A percentile compares a stretch with the other conserved stretches of the same genome.
Conservation (phyloP, 2,113 vertebrate species). For the Gambusia affinis region DNA sequence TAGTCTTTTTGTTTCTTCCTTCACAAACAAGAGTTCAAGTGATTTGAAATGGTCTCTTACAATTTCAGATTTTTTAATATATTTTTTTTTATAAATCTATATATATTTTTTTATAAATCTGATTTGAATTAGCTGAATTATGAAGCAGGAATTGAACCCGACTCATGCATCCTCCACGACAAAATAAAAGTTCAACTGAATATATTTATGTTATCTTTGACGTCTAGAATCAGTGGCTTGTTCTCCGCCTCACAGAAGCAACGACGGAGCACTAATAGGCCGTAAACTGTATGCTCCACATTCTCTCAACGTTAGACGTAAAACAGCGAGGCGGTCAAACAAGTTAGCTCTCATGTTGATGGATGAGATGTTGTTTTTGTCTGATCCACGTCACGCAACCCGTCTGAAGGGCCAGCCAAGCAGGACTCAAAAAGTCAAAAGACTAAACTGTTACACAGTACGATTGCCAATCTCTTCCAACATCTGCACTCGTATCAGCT, state of each 20-base stretch:
- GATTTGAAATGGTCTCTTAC: not conserved
- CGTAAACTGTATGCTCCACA: not conserved
- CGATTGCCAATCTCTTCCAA: constrained; percentile 50
- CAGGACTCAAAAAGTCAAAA: constrained; percentile 43
- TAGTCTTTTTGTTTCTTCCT: no score
- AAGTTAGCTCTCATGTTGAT: constrained; percentile 41
- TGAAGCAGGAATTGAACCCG: not conserved
- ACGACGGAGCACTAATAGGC: not conserved
- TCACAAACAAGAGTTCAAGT: not conserved
- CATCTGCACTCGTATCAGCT: constrained; percentile 34
- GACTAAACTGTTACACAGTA: constrained; percentile 39
- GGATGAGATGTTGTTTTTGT: constrained; percentile 65
- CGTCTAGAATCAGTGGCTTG: not conserved
- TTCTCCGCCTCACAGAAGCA: not conserved
- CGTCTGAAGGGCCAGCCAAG: constrained; percentile 52
- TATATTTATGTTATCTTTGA: not conserved
- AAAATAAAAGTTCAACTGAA: not conserved
- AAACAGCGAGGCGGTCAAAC: constrained; percentile 16
- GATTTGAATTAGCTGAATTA: not conserved
- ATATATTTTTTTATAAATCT: no score
- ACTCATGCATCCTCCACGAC: not conserved
- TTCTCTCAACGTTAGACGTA: not conserved
- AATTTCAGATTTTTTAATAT: not conserved
- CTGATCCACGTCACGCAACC: constrained; percentile 57
- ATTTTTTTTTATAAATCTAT: no score